These are phyloP conservation scores for Trinectes maculatus DNA, from an alignment of 2,113 vertebrate genomes.

Conservation along the genomic window DNA sequence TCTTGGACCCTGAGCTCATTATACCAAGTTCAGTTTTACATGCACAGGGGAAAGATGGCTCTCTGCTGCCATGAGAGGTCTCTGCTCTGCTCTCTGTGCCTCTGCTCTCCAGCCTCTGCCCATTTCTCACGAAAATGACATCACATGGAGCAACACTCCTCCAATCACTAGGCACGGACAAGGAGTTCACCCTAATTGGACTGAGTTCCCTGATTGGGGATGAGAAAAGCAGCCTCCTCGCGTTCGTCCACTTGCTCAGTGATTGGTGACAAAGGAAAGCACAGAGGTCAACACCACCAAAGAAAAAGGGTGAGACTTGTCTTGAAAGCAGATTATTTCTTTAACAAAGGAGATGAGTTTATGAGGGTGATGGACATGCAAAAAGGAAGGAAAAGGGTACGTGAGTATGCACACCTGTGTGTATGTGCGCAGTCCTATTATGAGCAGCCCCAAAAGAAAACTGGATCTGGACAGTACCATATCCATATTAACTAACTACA, in stretches of 20 bases:
- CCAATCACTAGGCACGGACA: slow-evolving; percentile 42
- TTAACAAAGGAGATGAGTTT: slow-evolving; percentile 17
- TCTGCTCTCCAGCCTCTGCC: slow-evolving; percentile 32
- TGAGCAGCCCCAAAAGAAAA: background rate
- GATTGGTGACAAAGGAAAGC: slow-evolving; percentile 38
- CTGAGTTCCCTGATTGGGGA: slow-evolving; percentile 56
- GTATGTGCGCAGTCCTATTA: slow-evolving; percentile 4
- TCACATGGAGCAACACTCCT: slow-evolving; percentile 22
- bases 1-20: slow-evolving; percentile 67
- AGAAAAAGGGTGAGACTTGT: slow-evolving; percentile 29
- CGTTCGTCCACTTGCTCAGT: slow-evolving; percentile 17
- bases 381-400: background rate
- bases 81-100: slow-evolving; percentile 36
- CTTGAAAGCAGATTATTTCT: slow-evolving; percentile 18
- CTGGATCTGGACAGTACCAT: slow-evolving; percentile 15
- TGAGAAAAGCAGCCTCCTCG: slow-evolving; percentile 9
- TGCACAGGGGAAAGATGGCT: slow-evolving; percentile 41
- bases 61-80: slow-evolving; percentile 47
- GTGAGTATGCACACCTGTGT: background rate
- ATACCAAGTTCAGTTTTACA: slow-evolving; percentile 51
- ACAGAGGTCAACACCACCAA: slow-evolving; percentile 21
- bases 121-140: slow-evolving; percentile 52
- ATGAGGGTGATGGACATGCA: slow-evolving; percentile 10
- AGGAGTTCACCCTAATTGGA: slow-evolving; percentile 75
- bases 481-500: slow-evolving; percentile 24